These are phyloP conservation scores for Echiichthys vipera DNA, from an alignment of 2,797 vertebrate species.

Conservation along the genomic window DNA sequence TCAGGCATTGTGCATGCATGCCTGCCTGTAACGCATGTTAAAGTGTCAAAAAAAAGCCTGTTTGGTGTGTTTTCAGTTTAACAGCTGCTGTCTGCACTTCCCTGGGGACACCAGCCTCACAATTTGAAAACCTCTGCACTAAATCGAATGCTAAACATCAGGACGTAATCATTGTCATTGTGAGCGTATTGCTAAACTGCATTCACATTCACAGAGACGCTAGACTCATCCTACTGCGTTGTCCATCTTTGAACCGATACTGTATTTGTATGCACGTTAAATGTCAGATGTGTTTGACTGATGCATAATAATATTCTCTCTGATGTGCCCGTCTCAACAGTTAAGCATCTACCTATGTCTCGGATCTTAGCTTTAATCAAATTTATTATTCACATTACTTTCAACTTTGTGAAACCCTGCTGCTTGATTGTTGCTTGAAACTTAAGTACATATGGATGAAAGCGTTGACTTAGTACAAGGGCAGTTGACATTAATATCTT, in stretches of 20 bases:
- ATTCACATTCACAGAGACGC: not conserved
- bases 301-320: slow-evolving; percentile 49
- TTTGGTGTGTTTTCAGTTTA: too few species aligned
- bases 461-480: slow-evolving; percentile 66
- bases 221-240: not conserved
- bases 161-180: not conserved
- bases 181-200: not conserved
- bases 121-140: not conserved
- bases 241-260: slow-evolving; percentile 11
- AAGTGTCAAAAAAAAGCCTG: too few species aligned
- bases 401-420: slow-evolving; percentile 40
- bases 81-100: too few species aligned
- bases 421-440: slow-evolving; percentile 44
- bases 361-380: slow-evolving; percentile 31
- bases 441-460: slow-evolving; percentile 46
- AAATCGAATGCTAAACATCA: not conserved
- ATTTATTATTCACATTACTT: slow-evolving; percentile 47
- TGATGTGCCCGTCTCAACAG: slow-evolving; percentile 62
- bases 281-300: slow-evolving; percentile 49
- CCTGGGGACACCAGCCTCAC: not conserved
- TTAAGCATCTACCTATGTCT: slow-evolving; percentile 27
- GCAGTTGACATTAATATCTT: slow-evolving; percentile 58
- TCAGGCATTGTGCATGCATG: too few species aligned
- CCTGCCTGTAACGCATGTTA: too few species aligned
- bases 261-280: slow-evolving; percentile 13